Evolutionary conservation across 2,888 invertebrate genomes (phyloP), one percentile per base, ranked within the genome.

Genomic region (Meloe dianella): DNA sequence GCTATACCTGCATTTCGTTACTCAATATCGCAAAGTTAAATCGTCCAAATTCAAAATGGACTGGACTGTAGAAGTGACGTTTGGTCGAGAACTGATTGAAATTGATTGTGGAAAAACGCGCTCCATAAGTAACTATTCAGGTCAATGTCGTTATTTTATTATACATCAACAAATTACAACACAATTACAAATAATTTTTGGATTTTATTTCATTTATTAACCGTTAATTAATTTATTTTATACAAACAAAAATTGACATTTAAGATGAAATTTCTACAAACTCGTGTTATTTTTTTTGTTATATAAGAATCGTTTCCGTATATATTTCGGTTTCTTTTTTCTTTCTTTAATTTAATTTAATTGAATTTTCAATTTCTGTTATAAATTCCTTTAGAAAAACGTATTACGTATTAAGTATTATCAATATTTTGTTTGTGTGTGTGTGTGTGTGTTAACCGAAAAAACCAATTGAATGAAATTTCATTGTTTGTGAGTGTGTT

Each of bases 121-220:
- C 54, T 54, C 54, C 24, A 14, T 54, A 30, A 59, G 41, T 58
- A 27, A 63, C 60, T 66, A 66, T 66, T 66, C 63, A 51, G 66
- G 66, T 66, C 66, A 66, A 60, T 66, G 66, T 66, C 66, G 60
- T 57, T 63, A 63, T 63, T 63, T 56, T 60, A n/a, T n/a, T n/a
- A 66, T 60, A 54, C 54, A 54, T 63, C 54, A 66, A 66, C 66
- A 66, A 38, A 63, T 66, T 66, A 63, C 66, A 54, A 63, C 60
- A 66, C 38, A 27, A 62, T 63, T 63, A 60, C 60, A 63, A 66
- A 66, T 60, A 66, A 57, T 60, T 57, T 62, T 54, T 22, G 24
- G 54, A 14, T 24, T 54, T 54, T 54, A 12, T 24, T 54, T 24
- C 22, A 14, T 14, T 24, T 20, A 47, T 12, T 54, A 24, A 10